Evolutionary conservation across 2,888 invertebrate species (phyloP).

Genomic region (Euclidia mi): DNA sequence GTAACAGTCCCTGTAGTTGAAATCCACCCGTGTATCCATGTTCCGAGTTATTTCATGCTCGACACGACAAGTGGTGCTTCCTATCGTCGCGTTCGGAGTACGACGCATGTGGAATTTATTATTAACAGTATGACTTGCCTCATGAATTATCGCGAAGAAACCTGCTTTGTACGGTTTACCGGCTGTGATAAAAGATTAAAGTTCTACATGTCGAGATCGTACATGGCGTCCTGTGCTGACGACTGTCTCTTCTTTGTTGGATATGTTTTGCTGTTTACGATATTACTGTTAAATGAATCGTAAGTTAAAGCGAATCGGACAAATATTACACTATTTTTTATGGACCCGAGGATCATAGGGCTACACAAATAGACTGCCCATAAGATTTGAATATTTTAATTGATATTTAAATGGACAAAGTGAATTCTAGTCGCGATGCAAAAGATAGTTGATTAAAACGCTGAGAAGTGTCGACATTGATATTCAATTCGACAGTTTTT

Average conservation of each 20-base stretch:
- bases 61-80: conserved; percentile 35
- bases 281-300: background rate
- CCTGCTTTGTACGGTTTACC: conserved; percentile 6
- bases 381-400: too few relatives aligned
- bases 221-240: background rate
- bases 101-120: conserved; percentile 41
- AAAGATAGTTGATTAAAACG: too few relatives aligned
- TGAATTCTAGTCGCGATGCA: too few relatives aligned
- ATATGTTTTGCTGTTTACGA: background rate
- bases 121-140: conserved; percentile 27
- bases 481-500: too few relatives aligned
- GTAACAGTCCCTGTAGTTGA: conserved; percentile 17
- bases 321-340: too few relatives aligned
- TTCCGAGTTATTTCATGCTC: conserved; percentile 27
- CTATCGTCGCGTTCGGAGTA: conserved; percentile 27
- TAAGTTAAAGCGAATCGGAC: too few relatives aligned
- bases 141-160: conserved; percentile 17
- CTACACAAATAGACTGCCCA: too few relatives aligned
- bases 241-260: background rate
- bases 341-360: too few relatives aligned
- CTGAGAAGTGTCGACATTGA: too few relatives aligned
- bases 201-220: background rate
- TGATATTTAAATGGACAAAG: too few relatives aligned
- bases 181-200: conserved; percentile 24
- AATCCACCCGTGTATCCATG: conserved; percentile 15